Percentiles rank a stretch among this genome's conserved stretches.
Evolutionary conservation across 2,888 invertebrate species (phyloP).

Genomic region (Ashinkailepas kermadecensis): DNA sequence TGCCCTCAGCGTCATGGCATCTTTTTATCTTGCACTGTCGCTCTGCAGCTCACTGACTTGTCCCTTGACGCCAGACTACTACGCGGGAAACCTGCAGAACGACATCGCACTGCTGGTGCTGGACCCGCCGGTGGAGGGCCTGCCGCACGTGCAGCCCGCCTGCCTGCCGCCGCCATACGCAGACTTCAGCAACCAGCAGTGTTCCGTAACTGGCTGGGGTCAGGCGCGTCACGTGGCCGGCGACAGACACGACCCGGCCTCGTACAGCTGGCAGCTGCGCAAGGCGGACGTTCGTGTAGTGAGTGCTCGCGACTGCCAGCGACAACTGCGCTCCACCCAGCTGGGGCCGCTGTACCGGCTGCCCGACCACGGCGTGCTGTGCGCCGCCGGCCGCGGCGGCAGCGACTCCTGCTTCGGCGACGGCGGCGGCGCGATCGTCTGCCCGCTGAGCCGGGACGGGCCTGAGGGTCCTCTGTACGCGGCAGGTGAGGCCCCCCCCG

Average conservation of each 20-base stretch:
- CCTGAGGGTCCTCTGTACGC: background rate
- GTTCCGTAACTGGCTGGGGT: conserved; percentile 27
- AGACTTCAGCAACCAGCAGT: background rate
- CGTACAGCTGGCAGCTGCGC: conserved; percentile 25
- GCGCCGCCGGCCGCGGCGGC: conserved; percentile 25
- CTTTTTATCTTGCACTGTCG: too few relatives aligned
- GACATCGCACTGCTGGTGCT: conserved; percentile 28
- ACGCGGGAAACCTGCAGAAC: conserved; percentile 27
- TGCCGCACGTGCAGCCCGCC: conserved; percentile 28
- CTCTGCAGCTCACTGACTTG: background rate
- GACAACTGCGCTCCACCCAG: conserved; percentile 24
- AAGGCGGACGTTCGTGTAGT: conserved; percentile 21
- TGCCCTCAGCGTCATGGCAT: too few relatives aligned
- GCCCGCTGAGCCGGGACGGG: background rate
- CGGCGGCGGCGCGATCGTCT: conserved; percentile 27
- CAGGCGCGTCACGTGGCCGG: conserved; percentile 23
- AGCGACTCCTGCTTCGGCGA: conserved; percentile 28
- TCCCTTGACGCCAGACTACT: conserved; percentile 6
- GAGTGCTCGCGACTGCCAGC: conserved; percentile 17
- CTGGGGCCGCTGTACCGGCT: conserved; percentile 27
- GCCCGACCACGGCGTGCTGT: conserved; percentile 25
- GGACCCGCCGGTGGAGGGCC: conserved; percentile 23
- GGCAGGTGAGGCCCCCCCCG: background rate
- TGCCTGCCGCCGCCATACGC: conserved; percentile 26
- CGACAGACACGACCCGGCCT: conserved; percentile 14